Base-by-base conservation (phyloP, 2,113 vertebrate genomes). In the Xiphophorus couchianus region DNA sequence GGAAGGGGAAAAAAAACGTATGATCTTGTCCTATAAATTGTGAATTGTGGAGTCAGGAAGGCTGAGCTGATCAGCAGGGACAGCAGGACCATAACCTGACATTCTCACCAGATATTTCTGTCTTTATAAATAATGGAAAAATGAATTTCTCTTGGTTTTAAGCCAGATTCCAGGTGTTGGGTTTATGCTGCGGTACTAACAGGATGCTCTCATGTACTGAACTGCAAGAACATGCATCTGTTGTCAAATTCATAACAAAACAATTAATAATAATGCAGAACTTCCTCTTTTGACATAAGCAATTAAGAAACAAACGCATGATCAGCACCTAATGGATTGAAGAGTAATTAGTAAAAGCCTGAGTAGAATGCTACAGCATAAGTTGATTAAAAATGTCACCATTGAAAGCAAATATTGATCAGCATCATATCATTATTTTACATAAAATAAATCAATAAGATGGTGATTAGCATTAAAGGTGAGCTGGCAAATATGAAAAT, bases 11-110 rank as follows among this genome's bases (percentile, higher is more conserved):
- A 11, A n/a, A 58, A 27, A 78, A 27, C 8, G 31, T 19, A 0
- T 39, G 75, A 44, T 64, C 27, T 71, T 35, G 28, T 74, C 54
- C 48, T 35, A 28, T 33, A 30, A 62, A 8, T n/a, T 72, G 12
- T 67, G 28, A 17, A 35, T n/a, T 29, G n/a, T 28, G 1, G 27
- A 25, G 42, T 74, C 66, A 10, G 33, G 27, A 15, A 58, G 14
- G 33, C 29, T 19, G 42, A 30, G 31, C 5, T 31, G 22, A 69
- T 74, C 37, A 61, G 66, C 11, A 29, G 60, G 15, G 37, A 33
- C 25, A 64, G 22, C 35, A 19, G 0, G 13, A 70, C 37, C 65
- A 28, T 29, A 68, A 31, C 64, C 14, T 12, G 15, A 31, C 10
- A 7, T 29, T 5, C 5, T 44, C 35, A 19, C 42, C 44, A 1